Conservation (phyloP, 2,797 vertebrate species). For the Sebastes hubbsi region DNA sequence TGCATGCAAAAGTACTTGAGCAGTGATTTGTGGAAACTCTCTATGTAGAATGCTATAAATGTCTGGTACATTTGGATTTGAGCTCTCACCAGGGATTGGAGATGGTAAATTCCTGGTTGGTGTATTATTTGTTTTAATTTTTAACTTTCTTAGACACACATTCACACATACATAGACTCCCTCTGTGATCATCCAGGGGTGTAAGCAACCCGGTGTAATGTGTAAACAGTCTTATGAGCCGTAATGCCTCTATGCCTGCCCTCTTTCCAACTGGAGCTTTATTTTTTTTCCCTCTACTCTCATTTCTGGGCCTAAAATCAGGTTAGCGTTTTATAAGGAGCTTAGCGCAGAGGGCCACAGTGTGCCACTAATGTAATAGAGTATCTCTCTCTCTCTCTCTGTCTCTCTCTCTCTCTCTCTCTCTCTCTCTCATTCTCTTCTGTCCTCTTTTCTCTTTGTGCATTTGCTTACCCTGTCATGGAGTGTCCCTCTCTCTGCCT, state of each 20-base stretch:
- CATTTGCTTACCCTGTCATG: constrained; percentile 69
- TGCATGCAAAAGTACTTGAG: background rate
- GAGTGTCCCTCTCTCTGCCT: constrained; percentile 64
- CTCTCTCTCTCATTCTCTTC: constrained; percentile 49
- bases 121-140: background rate
- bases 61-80: background rate
- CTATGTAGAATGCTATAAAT: background rate
- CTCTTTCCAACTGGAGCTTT: constrained; percentile 77
- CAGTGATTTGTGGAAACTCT: background rate
- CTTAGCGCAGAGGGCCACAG: constrained; percentile 82
- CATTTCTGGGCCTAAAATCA: constrained; percentile 84
- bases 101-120: background rate
- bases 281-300: constrained; percentile 76
- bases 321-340: constrained; percentile 85
- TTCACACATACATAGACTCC: background rate
- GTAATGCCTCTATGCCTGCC: constrained; percentile 64
- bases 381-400: constrained; percentile 58
- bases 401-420: constrained; percentile 25
- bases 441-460: constrained; percentile 75
- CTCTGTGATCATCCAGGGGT: constrained; percentile 5
- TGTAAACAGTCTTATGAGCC: constrained; percentile 57
- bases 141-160: constrained; percentile 22
- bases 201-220: constrained; percentile 30
- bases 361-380: constrained; percentile 82
- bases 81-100: background rate